Conservation (phyloP, 2,797 vertebrate species). For the Sylvia borin region DNA sequence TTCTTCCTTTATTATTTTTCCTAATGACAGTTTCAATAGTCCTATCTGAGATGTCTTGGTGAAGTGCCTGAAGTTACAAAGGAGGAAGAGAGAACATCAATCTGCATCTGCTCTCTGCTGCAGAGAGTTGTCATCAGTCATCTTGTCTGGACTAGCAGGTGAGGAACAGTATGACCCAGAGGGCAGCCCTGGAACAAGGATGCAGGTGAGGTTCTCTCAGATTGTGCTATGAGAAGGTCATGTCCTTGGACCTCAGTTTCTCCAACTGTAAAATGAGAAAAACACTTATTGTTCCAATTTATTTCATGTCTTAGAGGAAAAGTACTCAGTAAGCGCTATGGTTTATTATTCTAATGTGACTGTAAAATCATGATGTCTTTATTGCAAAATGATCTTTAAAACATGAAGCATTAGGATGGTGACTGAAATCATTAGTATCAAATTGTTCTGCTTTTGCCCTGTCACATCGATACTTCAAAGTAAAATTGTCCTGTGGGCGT, state of each 20-base stretch:
- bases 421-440: constrained; percentile 70
- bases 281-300: constrained; percentile 24
- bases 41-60: neutral
- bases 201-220: neutral
- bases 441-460: constrained; percentile 69
- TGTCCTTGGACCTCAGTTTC: neutral
- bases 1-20: neutral
- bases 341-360: constrained; percentile 67
- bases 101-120: neutral
- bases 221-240: neutral
- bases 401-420: constrained; percentile 69
- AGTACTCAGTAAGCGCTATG: neutral
- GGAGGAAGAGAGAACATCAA: neutral
- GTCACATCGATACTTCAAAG: constrained; percentile 65
- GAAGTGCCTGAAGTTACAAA: constrained; percentile 16
- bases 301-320: constrained; percentile 32
- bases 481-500: constrained; percentile 62
- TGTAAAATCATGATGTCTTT: constrained; percentile 69
- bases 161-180: neutral
- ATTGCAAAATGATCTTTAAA: constrained; percentile 69
- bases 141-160: constrained; percentile 1
- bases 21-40: neutral
- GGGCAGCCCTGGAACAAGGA: neutral
- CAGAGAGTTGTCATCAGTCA: neutral
- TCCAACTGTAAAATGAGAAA: neutral